Conservation (phyloP, 2,888 invertebrate genomes). For the Cryptops parisi region DNA sequence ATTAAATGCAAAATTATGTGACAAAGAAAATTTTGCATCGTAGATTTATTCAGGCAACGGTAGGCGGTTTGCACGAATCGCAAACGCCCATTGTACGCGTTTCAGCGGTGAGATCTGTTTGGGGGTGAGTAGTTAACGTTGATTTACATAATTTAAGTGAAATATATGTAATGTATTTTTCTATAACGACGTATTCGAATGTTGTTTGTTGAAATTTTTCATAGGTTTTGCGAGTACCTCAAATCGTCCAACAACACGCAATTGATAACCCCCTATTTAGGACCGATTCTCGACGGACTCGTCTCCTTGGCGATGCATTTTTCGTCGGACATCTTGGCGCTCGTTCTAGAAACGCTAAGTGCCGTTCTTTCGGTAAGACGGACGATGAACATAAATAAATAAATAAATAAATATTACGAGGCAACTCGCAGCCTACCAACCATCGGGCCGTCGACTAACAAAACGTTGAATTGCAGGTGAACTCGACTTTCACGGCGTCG, state of each 20-base stretch:
- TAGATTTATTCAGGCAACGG: constrained; percentile 41
- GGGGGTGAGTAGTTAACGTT: constrained; percentile 18
- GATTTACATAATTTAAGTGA: not conserved
- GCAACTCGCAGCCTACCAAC: too few relatives aligned
- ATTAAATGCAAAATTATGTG: too few relatives aligned
- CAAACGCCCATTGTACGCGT: constrained; percentile 40
- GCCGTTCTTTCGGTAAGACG: constrained; percentile 38
- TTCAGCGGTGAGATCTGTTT: constrained; percentile 38
- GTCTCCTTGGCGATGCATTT: constrained; percentile 39
- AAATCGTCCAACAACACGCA: constrained; percentile 35
- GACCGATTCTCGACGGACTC: constrained; percentile 40
- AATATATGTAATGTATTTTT: not conserved
- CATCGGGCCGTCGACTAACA: too few relatives aligned
- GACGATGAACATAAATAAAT: too few relatives aligned
- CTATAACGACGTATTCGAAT: not conserved
- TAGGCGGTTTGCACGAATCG: constrained; percentile 38
- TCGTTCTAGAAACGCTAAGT: constrained; percentile 40
- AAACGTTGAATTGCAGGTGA: constrained; percentile 44
- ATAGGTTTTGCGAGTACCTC: constrained; percentile 41
- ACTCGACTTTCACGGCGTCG: constrained; percentile 46
- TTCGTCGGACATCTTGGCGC: constrained; percentile 38
- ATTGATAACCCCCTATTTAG: constrained; percentile 33
- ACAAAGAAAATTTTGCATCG: too few relatives aligned
- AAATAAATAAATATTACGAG: too few relatives aligned
- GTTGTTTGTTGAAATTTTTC: constrained; percentile 25